Percentiles rank a stretch among this genome's conserved stretches.
These are phyloP conservation scores for Sminthurides aquaticus DNA, from an alignment of 2,888 invertebrate genomes.

Conservation along the genomic window DNA sequence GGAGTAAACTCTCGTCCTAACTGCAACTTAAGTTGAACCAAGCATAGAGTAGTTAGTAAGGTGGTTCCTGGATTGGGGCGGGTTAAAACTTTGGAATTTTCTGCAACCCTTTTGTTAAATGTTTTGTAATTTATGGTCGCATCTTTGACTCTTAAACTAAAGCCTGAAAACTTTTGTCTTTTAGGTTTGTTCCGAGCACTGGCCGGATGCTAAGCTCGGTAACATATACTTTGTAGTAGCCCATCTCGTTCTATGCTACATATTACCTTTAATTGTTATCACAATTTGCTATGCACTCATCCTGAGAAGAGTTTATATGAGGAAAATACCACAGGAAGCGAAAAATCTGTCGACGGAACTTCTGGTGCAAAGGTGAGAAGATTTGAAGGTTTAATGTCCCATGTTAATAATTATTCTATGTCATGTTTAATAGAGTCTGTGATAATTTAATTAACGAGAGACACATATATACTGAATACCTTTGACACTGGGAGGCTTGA, in stretches of 20 bases:
- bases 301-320: conserved; percentile 50
- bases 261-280: conserved; percentile 52
- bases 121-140: too few relatives aligned
- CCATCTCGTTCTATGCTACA: conserved; percentile 52
- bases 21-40: too few relatives aligned
- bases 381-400: background rate
- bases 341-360: conserved; percentile 42
- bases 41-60: too few relatives aligned
- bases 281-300: conserved; percentile 53
- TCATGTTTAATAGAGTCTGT: too few relatives aligned
- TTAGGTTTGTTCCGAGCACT: conserved; percentile 48
- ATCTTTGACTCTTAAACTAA: too few relatives aligned
- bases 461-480: background rate
- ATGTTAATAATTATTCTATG: too few relatives aligned
- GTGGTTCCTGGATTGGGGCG: too few relatives aligned
- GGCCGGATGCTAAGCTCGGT: conserved; percentile 49
- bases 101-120: too few relatives aligned
- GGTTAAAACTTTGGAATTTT: too few relatives aligned
- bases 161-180: background rate
- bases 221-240: conserved; percentile 53
- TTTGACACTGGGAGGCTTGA: too few relatives aligned
- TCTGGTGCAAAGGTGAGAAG: conserved; percentile 35
- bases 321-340: conserved; percentile 50
- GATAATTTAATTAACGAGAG: too few relatives aligned
- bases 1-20: too few relatives aligned